Evolutionary conservation across 2,797 vertebrate species (phyloP).

Genomic region (Kryptopterus vitreolus): DNA sequence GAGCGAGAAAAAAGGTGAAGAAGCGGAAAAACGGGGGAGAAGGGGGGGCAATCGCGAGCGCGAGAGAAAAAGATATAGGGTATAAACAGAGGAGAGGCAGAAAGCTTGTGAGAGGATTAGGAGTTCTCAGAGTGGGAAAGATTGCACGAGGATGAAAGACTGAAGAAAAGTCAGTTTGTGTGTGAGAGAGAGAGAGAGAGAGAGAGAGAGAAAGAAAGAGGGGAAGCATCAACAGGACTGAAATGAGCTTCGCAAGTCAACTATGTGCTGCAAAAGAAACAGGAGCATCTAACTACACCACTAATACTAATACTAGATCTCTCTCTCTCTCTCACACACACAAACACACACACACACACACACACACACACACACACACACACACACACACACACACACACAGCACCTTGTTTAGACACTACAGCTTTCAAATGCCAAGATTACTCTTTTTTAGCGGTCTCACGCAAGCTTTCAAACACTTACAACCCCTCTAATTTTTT

Average conservation of each 20-base stretch:
- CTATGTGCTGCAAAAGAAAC: slow-evolving; percentile 66
- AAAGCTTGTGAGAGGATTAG: slow-evolving; percentile 53
- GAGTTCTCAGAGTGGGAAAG: slow-evolving; percentile 43
- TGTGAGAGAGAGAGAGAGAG: slow-evolving; percentile 5
- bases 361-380: slow-evolving; percentile 1
- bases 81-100: slow-evolving; percentile 53
- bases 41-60: slow-evolving; percentile 12
- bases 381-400: slow-evolving; percentile 1
- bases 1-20: background rate
- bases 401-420: slow-evolving; percentile 17
- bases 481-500: background rate
- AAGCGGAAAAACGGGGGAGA: slow-evolving; percentile 20
- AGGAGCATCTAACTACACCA: slow-evolving; percentile 62
- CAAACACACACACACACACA: slow-evolving; percentile 8
- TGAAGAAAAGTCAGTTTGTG: background rate
- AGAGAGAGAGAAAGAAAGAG: slow-evolving; percentile 32
- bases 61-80: slow-evolving; percentile 30
- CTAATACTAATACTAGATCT: slow-evolving; percentile 54
- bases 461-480: background rate
- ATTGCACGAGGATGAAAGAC: slow-evolving; percentile 44
- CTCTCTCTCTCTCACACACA: slow-evolving; percentile 8
- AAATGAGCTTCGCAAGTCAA: slow-evolving; percentile 20
- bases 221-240: slow-evolving; percentile 26
- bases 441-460: background rate
- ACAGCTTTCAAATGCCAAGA: background rate